Percentiles rank a stretch among this genome's conserved stretches.
Evolutionary conservation across 2,797 vertebrate species (phyloP).

Genomic region (Zalophus californianus): DNA sequence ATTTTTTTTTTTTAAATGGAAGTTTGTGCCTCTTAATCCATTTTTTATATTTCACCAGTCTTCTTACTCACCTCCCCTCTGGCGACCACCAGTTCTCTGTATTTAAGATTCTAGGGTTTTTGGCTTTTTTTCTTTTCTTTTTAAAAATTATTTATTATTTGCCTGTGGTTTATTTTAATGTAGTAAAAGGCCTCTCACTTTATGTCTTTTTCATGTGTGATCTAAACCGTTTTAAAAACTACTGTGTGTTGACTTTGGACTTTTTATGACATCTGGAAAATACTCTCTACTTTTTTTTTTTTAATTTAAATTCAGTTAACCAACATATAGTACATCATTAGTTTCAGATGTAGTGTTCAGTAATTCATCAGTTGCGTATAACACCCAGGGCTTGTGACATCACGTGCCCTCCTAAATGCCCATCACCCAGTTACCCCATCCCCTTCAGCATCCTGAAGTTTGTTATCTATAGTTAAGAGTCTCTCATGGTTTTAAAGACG

Average conservation of each 20-base stretch:
- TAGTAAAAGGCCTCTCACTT: constrained; percentile 17
- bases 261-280: not conserved
- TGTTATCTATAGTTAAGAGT: not conserved
- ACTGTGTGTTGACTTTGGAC: not conserved
- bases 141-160: not conserved
- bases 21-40: not conserved
- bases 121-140: not conserved
- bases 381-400: not conserved
- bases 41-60: not conserved
- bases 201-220: not conserved
- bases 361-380: not conserved
- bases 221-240: not conserved
- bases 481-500: not conserved
- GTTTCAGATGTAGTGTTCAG: not conserved
- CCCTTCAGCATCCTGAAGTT: not conserved
- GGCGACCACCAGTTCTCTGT: not conserved
- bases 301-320: not conserved
- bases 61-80: not conserved
- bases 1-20: not conserved
- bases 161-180: constrained; percentile 6
- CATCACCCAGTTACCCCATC: not conserved
- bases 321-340: not conserved
- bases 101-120: not conserved
- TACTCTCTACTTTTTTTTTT: not conserved
- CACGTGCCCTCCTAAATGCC: not conserved